A percentile compares a stretch with the other conserved stretches of the same genome.
Conservation (phyloP, 2,113 vertebrate genomes). For the Callionymus lyra region DNA sequence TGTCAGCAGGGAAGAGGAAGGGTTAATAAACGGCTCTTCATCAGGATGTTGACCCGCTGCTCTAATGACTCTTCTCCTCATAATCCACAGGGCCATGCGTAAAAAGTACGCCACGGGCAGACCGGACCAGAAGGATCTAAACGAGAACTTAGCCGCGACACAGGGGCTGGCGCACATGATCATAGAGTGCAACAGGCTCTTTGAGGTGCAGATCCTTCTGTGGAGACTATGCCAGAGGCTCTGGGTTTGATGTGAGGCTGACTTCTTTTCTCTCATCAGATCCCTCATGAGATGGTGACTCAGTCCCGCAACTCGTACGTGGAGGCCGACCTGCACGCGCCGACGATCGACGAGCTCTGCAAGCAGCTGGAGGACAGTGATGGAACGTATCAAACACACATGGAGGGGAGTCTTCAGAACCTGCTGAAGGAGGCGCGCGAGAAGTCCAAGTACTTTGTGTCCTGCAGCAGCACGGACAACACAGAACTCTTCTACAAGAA, state of each 20-base stretch:
- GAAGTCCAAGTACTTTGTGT: constrained; percentile 91
- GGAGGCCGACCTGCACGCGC: constrained; percentile 81
- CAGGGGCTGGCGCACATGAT: constrained; percentile 98
- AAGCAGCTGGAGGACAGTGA: constrained; percentile 78
- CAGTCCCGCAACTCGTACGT: constrained; percentile 86
- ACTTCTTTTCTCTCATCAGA: constrained; percentile 57
- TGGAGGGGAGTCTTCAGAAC: constrained; percentile 78
- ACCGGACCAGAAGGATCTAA: constrained; percentile 96
- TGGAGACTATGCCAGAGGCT: constrained; percentile 10
- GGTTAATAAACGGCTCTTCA: constrained; percentile 27
- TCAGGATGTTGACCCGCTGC: constrained; percentile 20
- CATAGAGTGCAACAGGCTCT: constrained; percentile 85
- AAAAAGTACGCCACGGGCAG: constrained; percentile 93
- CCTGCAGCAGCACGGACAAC: constrained; percentile 77
- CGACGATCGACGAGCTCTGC: constrained; percentile 79
- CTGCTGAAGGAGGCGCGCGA: constrained; percentile 88
- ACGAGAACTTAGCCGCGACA: constrained; percentile 90
- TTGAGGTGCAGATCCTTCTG: constrained; percentile 75
- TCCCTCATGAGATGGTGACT: constrained; percentile 86
- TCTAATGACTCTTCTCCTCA: constrained; percentile 30
- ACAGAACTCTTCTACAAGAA: constrained; percentile 91
- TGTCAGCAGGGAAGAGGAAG: constrained; percentile 24
- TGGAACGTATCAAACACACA: constrained; percentile 73
- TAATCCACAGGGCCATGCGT: constrained; percentile 83
- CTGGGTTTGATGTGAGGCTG: constrained; percentile 12